Conservation (phyloP, 2,888 invertebrate species). For the Elgonia sp. region DNA sequence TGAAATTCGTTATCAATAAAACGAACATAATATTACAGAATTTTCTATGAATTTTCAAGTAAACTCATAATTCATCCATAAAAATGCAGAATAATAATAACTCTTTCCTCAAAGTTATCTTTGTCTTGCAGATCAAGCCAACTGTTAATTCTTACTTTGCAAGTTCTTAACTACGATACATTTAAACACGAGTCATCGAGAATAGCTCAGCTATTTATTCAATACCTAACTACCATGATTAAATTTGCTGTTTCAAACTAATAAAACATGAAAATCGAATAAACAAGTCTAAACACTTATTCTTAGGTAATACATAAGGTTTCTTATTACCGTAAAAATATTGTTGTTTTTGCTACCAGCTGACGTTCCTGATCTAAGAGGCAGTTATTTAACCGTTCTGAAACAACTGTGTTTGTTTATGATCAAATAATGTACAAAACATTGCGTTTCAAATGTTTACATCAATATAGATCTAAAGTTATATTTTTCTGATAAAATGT, state of each 20-base stretch:
- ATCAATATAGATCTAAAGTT: neutral
- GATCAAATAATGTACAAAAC: neutral
- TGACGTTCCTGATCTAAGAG: slow-evolving; percentile 13
- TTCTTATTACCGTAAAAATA: slow-evolving; percentile 22
- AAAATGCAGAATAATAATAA: no score
- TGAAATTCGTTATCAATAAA: no score
- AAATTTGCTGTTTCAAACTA: neutral
- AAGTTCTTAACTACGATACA: no score
- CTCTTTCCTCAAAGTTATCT: no score
- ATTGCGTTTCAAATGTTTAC: neutral
- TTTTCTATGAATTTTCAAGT: no score
- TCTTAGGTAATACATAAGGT: neutral
- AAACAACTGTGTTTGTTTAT: slow-evolving; percentile 16
- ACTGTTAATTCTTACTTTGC: no score
- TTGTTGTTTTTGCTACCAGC: slow-evolving; percentile 5
- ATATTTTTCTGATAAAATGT: no score
- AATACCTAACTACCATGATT: neutral
- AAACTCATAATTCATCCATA: no score
- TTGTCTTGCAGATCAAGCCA: no score
- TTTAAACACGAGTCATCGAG: no score
- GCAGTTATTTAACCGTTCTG: slow-evolving; percentile 13
- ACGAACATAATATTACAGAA: no score
- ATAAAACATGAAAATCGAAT: neutral
- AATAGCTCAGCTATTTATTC: neutral
- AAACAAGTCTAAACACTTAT: neutral